phyloP scores from a whole-genome alignment of 2,888 invertebrate species.

The Andrena minutula region DNA sequence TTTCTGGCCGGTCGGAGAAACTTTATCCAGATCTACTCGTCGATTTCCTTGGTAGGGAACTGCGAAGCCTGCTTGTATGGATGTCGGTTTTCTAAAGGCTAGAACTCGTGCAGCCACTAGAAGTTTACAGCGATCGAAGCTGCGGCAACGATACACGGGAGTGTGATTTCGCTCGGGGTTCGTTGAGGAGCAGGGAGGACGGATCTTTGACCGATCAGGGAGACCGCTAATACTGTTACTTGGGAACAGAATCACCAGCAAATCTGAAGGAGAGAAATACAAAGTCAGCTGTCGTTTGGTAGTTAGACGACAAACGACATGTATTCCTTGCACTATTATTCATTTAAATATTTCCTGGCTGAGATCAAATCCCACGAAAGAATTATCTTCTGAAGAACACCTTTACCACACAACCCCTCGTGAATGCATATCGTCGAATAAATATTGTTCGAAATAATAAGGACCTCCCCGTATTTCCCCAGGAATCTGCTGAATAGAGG shows the following conservation, averaged over 20 bases:
- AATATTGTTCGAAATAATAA: constrained; percentile 42
- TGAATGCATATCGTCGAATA: neutral
- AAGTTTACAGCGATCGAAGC: neutral
- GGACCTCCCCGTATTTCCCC: neutral
- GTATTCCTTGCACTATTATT: too few species aligned
- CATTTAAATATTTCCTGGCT: neutral
- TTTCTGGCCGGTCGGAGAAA: constrained; percentile 54
- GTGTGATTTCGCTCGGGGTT: constrained; percentile 1
- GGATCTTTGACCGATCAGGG: constrained; percentile 5
- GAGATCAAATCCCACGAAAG: neutral
- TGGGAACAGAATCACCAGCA: constrained; percentile 19
- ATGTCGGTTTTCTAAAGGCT: neutral
- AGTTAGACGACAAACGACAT: too few species aligned
- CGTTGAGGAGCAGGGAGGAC: neutral
- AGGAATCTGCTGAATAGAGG: constrained; percentile 9
- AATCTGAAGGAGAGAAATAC: too few species aligned
- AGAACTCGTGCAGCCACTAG: neutral
- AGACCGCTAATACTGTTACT: neutral
- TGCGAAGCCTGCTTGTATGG: neutral
- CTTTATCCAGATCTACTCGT: constrained; percentile 56
- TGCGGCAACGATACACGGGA: constrained; percentile 3
- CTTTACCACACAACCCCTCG: too few species aligned
- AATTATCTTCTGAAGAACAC: neutral
- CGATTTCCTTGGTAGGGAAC: constrained; percentile 30
- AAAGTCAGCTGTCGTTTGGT: too few species aligned